These are phyloP conservation scores for Ursus arctos DNA, from an alignment of 2,113 vertebrate species.

Conservation along the genomic window DNA sequence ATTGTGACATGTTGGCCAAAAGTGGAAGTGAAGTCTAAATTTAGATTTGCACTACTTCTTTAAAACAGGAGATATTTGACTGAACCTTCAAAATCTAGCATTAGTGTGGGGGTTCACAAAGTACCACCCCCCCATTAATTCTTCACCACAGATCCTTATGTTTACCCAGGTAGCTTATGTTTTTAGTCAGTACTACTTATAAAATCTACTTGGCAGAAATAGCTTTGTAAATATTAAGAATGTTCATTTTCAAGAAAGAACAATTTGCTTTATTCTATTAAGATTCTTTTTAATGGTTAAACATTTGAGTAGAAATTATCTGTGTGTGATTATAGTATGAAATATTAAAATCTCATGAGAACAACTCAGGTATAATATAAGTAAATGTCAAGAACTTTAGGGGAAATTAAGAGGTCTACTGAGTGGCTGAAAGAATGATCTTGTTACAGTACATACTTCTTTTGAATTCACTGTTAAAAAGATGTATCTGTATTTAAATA, in stretches of 20 bases:
- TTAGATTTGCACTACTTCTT: background rate
- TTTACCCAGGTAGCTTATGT: background rate
- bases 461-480: background rate
- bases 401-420: background rate
- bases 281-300: slow-evolving; percentile 12
- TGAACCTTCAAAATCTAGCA: background rate
- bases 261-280: slow-evolving; percentile 1
- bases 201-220: background rate
- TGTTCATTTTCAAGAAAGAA: background rate
- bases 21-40: background rate
- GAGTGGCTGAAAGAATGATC: background rate
- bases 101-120: background rate
- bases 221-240: background rate
- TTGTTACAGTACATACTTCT: background rate
- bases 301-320: background rate
- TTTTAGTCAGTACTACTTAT: background rate
- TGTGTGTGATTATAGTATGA: background rate
- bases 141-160: background rate
- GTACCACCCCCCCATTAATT: background rate
- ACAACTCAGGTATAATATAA: background rate
- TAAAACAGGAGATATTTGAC: background rate
- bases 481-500: background rate
- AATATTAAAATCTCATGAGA: slow-evolving; percentile 7
- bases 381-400: background rate
- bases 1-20: background rate